A percentile compares a stretch with the other conserved stretches of the same genome.
Evolutionary conservation across 2,888 invertebrate genomes (phyloP).

Genomic region (Conus canariensis): DNA sequence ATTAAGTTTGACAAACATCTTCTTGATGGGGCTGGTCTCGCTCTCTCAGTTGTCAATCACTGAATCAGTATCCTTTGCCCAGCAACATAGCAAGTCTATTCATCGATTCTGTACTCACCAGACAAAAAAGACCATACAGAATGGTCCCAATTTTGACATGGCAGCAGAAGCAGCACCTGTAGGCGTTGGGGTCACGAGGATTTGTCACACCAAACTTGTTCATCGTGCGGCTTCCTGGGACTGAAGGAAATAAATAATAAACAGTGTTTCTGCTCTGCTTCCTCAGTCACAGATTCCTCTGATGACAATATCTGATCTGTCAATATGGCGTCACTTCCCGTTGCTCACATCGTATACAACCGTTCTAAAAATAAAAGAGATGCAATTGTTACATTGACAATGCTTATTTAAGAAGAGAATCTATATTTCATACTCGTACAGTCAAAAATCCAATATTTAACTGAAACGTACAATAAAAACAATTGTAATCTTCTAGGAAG

Average conservation of each 20-base stretch:
- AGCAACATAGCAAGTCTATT: no score
- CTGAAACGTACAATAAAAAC: neutral
- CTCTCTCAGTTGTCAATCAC: no score
- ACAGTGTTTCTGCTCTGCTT: no score
- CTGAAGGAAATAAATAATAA: neutral
- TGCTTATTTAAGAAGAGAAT: neutral
- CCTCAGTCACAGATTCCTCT: neutral
- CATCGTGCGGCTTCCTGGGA: neutral
- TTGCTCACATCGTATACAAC: conserved; percentile 5
- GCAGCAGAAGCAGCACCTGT: conserved; percentile 70
- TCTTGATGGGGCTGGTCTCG: no score
- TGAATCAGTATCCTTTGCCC: no score
- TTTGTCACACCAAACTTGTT: conserved; percentile 60
- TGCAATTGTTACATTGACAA: no score
- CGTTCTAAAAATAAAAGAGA: neutral
- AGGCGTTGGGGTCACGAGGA: conserved; percentile 58
- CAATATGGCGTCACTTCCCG: conserved; percentile 46
- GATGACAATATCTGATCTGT: neutral
- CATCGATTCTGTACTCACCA: conserved; percentile 32
- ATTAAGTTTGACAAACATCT: no score
- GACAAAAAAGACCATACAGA: conserved; percentile 68
- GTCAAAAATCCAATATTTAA: neutral
- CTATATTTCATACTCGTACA: neutral
- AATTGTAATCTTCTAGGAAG: neutral
- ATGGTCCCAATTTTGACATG: conserved; percentile 72